Conservation (phyloP, 1,140 invertebrate species). For the Bombus difficillimus region DNA sequence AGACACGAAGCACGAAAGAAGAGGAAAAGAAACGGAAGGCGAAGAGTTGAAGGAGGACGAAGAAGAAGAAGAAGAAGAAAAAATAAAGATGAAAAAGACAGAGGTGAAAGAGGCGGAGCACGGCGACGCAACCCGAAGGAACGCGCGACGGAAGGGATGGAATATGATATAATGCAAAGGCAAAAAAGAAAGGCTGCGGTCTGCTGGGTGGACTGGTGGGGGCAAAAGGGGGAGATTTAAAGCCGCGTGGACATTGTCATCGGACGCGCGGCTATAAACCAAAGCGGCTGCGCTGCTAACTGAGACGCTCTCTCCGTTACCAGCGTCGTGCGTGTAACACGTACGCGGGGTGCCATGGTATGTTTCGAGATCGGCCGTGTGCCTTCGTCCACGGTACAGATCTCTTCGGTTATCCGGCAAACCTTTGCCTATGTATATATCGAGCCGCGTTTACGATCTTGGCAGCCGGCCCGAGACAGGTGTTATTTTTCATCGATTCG, state of each 20-base stretch:
- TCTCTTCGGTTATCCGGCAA: constrained; percentile 14
- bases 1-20: constrained; percentile 1
- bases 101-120: constrained; percentile 35
- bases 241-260: constrained; percentile 75
- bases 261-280: constrained; percentile 72
- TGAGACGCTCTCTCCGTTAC: constrained; percentile 59
- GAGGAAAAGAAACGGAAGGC: not conserved
- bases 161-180: constrained; percentile 75
- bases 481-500: constrained; percentile 75
- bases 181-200: constrained; percentile 57
- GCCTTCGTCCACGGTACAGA: constrained; percentile 40
- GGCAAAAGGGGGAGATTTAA: constrained; percentile 69
- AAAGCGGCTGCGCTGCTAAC: constrained; percentile 68
- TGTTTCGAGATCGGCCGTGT: constrained; percentile 31
- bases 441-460: constrained; percentile 68
- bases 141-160: constrained; percentile 72
- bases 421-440: constrained; percentile 61
- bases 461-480: constrained; percentile 63
- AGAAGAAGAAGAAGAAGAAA: not conserved
- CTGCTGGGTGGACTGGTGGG: constrained; percentile 5
- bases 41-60: not conserved
- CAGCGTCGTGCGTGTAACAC: constrained; percentile 58
- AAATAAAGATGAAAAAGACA: not conserved
- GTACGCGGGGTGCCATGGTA: constrained; percentile 55
- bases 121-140: constrained; percentile 51